A percentile compares a stretch with the other conserved stretches of the same genome.
Evolutionary conservation across 2,888 invertebrate genomes (phyloP).

Genomic region (Epicampocera succincta): DNA sequence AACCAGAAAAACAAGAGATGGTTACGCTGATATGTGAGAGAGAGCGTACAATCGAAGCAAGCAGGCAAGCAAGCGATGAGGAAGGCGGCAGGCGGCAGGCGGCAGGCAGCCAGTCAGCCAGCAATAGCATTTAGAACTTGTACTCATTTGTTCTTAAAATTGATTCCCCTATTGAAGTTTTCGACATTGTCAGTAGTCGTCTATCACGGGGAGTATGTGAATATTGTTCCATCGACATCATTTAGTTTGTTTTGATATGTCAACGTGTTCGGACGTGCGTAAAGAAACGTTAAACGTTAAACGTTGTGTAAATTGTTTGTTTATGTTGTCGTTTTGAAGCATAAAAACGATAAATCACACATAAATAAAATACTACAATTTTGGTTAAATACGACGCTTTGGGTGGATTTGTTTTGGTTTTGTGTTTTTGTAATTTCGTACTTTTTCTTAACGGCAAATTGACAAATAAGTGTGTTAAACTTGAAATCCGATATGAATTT

Average conservation of each 20-base stretch:
- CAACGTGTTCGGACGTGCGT: conserved; percentile 61
- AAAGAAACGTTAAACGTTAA: conserved; percentile 19
- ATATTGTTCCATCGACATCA: conserved; percentile 27
- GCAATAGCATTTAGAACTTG: conserved; percentile 51
- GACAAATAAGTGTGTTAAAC: conserved; percentile 52
- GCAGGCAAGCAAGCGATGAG: background rate
- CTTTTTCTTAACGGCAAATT: conserved; percentile 54
- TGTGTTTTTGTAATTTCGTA: conserved; percentile 4
- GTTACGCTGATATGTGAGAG: conserved; percentile 12
- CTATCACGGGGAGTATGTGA: conserved; percentile 44
- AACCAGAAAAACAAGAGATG: conserved; percentile 32
- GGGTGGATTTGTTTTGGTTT: conserved; percentile 54
- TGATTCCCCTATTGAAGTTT: conserved; percentile 68
- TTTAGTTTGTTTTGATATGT: conserved; percentile 68
- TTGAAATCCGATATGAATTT: conserved; percentile 52
- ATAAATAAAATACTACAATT: conserved; percentile 30
- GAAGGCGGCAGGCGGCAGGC: background rate
- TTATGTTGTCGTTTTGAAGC: conserved; percentile 42
- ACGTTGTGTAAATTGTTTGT: conserved; percentile 44
- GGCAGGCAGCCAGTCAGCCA: background rate
- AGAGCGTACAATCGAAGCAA: background rate
- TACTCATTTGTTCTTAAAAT: conserved; percentile 54
- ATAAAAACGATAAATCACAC: conserved; percentile 35
- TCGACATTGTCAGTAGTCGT: conserved; percentile 63
- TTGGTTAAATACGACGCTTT: conserved; percentile 44